These are phyloP conservation scores for Drosophila falleni DNA, from an alignment of 2,888 invertebrate genomes.

Conservation along the genomic window DNA sequence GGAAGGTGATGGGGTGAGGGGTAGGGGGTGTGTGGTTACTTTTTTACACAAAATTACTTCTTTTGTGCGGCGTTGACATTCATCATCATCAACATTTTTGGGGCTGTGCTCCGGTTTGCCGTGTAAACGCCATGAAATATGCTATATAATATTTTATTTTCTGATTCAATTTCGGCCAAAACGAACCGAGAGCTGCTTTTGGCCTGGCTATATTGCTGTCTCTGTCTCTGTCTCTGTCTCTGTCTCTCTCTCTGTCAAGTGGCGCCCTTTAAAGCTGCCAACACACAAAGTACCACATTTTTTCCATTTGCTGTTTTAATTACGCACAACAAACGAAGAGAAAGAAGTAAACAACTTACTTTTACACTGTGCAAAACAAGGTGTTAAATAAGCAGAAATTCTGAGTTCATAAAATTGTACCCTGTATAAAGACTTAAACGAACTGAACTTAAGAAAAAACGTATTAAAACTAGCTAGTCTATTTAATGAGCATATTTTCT, in stretches of 20 bases:
- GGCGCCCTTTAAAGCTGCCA: constrained; percentile 48
- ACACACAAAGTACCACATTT: constrained; percentile 12
- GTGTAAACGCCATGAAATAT: constrained; percentile 71
- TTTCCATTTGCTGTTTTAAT: constrained; percentile 48
- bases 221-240: too few species aligned
- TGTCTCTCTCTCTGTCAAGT: constrained; percentile 18
- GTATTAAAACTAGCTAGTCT: too few species aligned
- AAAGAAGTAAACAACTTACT: constrained; percentile 15
- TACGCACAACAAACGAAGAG: constrained; percentile 32
- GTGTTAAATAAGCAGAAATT: neutral
- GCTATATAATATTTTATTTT: constrained; percentile 69
- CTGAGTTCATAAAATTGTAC: too few species aligned
- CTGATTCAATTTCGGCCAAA: constrained; percentile 48
- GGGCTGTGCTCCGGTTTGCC: constrained; percentile 32
- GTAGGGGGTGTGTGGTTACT: constrained; percentile 31
- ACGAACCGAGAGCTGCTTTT: constrained; percentile 1
- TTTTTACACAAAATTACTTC: constrained; percentile 79
- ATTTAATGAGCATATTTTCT: too few species aligned
- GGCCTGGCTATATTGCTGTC: too few species aligned
- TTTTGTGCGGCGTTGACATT: constrained; percentile 76
- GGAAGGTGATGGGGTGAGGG: neutral
- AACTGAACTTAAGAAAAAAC: too few species aligned
- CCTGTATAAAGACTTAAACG: too few species aligned
- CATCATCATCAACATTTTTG: constrained; percentile 76
- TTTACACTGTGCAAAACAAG: constrained; percentile 38